Conservation (phyloP, 2,888 invertebrate genomes). For the Nomada fabriciana region DNA sequence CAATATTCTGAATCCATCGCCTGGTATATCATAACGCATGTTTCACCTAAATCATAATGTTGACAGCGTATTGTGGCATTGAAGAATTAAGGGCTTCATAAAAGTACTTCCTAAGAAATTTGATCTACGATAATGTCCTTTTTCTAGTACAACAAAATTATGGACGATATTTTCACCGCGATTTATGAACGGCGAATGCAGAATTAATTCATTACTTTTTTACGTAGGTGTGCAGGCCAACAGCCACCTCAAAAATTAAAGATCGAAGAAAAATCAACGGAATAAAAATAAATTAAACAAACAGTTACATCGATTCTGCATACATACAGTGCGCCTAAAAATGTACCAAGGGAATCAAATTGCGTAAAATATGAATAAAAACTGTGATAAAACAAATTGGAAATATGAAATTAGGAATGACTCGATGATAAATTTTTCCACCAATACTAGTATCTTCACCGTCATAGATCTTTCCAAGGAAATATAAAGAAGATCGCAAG, state of each 20-base stretch:
- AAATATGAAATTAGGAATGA: too few relatives aligned
- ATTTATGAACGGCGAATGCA: not conserved
- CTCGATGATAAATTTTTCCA: too few relatives aligned
- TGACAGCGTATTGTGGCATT: not conserved
- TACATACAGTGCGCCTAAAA: too few relatives aligned
- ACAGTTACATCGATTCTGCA: too few relatives aligned
- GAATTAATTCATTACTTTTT: not conserved
- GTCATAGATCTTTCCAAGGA: too few relatives aligned
- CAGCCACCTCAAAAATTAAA: not conserved
- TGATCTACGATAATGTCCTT: constrained; percentile 25
- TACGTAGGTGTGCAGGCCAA: not conserved
- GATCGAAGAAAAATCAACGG: too few relatives aligned
- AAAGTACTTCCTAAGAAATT: constrained; percentile 10
- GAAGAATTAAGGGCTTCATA: not conserved
- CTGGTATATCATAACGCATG: not conserved
- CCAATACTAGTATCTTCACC: too few relatives aligned
- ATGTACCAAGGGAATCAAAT: too few relatives aligned
- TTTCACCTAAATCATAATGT: constrained; percentile 8
- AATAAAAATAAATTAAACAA: not conserved
- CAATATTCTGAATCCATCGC: not conserved
- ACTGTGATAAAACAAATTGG: too few relatives aligned
- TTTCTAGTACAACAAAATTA: not conserved
- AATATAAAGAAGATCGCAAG: too few relatives aligned
- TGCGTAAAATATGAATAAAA: too few relatives aligned
- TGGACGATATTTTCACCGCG: not conserved